Evolutionary conservation across 2,888 invertebrate genomes (phyloP), one percentile per base, ranked within the genome.

Genomic region (Drosophila buzzatii): DNA sequence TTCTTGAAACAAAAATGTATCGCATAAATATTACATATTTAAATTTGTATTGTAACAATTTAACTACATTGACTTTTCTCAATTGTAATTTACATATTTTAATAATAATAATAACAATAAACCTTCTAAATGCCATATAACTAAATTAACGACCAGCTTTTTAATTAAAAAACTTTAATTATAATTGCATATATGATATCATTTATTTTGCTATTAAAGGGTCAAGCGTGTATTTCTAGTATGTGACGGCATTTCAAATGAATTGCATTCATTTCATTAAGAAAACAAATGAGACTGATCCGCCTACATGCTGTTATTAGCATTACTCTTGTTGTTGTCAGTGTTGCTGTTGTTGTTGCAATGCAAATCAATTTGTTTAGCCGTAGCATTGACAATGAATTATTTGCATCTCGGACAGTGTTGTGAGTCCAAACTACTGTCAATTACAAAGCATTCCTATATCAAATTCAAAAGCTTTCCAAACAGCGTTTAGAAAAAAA

Each of bases 341-440:
- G 45, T 33, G 7, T 27, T 47, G 27, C 9, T 39, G 62, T 58
- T 78, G 51, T 68, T 62, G 52, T 51, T 56, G 47, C 20, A 70
- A 78, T 80, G 83, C 81, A 82, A 88, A 85, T 82, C 67, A 62
- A 85, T 88, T 87, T 65, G 83, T 60, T 35, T 45, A 59, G 47
- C 55, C 56, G 10, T 55, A 59, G 51, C 79, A 86, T 79, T 76
- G 65, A 67, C 88, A 78, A 73, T 82, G 79, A 82, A 58, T 66
- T 65, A 59, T 70, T 81, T 70, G 81, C 69, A 67, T 63, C 57
- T 65, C 57, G 60, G 56, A 64, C 64, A 57, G 64, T 60, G 49
- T 18, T 18, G 60, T 61, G 49, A 59, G 62, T 68, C 45, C 51
- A 37, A 58, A 42, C 58, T 51, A 62, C 42, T 20, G 37, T 37